Conservation (phyloP, 2,888 invertebrate genomes). For the Ganaspis brasiliensis region DNA sequence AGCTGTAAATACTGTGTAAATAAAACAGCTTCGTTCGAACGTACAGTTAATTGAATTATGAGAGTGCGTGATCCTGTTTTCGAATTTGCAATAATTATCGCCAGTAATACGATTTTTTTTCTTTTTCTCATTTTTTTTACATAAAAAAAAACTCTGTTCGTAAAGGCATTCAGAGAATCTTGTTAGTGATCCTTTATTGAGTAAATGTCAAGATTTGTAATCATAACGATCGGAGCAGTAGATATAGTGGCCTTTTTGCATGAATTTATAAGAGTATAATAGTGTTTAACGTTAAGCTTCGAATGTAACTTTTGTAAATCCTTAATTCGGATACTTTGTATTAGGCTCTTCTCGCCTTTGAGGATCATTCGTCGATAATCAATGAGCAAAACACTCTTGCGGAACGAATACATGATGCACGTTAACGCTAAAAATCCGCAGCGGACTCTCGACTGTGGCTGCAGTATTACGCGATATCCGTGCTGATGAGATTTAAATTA, state of each 20-base stretch:
- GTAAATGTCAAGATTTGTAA: slow-evolving; percentile 41
- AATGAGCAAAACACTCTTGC: slow-evolving; percentile 47
- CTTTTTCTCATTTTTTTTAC: slow-evolving; percentile 19
- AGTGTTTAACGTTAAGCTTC: slow-evolving; percentile 63
- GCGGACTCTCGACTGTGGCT: slow-evolving; percentile 61
- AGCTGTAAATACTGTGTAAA: slow-evolving; percentile 69
- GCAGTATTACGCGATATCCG: slow-evolving; percentile 67
- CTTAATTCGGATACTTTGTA: slow-evolving; percentile 42
- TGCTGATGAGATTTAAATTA: slow-evolving; percentile 59
- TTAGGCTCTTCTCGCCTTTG: slow-evolving; percentile 38
- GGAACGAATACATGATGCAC: slow-evolving; percentile 58
- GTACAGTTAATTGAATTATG: slow-evolving; percentile 55
- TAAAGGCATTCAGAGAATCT: slow-evolving; percentile 21
- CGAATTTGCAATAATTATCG: no score
- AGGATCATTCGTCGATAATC: slow-evolving; percentile 26
- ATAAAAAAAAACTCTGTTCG: neutral
- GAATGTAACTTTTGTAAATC: slow-evolving; percentile 61
- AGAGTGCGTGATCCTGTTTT: slow-evolving; percentile 44
- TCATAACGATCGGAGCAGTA: slow-evolving; percentile 51
- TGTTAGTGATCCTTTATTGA: slow-evolving; percentile 28
- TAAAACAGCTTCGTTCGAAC: slow-evolving; percentile 62
- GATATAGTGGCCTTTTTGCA: slow-evolving; percentile 65
- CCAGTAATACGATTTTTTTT: no score
- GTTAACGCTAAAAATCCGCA: slow-evolving; percentile 53
- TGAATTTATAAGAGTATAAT: slow-evolving; percentile 67